phyloP scores from a whole-genome alignment of 2,113 vertebrate genomes.

The Hucho hucho region DNA sequence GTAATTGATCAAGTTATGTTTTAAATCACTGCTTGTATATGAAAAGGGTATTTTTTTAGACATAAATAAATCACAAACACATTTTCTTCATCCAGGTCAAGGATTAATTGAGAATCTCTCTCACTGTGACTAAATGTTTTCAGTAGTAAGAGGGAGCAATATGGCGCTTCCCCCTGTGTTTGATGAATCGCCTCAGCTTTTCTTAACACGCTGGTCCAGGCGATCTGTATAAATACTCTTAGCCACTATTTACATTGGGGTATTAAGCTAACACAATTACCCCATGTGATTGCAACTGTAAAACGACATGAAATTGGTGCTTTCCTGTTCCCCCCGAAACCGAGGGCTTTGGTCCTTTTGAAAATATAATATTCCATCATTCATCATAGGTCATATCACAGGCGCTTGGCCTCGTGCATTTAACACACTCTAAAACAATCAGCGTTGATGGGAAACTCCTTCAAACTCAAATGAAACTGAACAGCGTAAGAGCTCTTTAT shows the following conservation, averaged over 20 bases:
- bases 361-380: slow-evolving; percentile 37
- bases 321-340: slow-evolving; percentile 40
- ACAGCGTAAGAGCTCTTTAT: background rate
- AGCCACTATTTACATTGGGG: slow-evolving; percentile 35
- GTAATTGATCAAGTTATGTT: background rate
- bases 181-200: background rate
- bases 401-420: slow-evolving; percentile 10
- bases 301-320: slow-evolving; percentile 33
- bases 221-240: slow-evolving; percentile 31
- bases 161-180: background rate
- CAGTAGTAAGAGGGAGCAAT: slow-evolving; percentile 17
- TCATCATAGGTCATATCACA: slow-evolving; percentile 42
- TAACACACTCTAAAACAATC: slow-evolving; percentile 25
- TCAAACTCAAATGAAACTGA: slow-evolving; percentile 18
- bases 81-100: slow-evolving; percentile 7
- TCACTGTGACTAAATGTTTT: slow-evolving; percentile 32
- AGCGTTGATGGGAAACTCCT: slow-evolving; percentile 24
- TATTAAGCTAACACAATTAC: slow-evolving; percentile 32
- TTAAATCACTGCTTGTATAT: background rate
- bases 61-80: background rate
- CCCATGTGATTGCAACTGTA: slow-evolving; percentile 30
- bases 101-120: slow-evolving; percentile 28
- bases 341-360: slow-evolving; percentile 25
- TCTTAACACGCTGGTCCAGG: slow-evolving; percentile 7
- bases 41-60: background rate